These are phyloP conservation scores for Heteractis magnifica DNA, from an alignment of 92 coral and sea anemone genomes.

Conservation along the genomic window DNA sequence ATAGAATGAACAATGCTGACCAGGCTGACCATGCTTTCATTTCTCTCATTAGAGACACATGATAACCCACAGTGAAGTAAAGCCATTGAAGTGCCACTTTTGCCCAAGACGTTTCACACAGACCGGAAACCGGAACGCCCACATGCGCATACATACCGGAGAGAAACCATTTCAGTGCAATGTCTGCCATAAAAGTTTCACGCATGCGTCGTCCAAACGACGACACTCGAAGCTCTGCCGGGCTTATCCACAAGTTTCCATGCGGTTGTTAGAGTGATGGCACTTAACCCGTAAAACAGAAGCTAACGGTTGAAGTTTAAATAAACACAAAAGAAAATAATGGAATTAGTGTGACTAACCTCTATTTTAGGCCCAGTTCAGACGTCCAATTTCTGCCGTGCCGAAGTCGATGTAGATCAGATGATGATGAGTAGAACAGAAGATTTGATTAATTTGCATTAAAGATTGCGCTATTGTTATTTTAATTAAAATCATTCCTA, in stretches of 20 bases:
- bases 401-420: too few relatives aligned
- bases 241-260: too few relatives aligned
- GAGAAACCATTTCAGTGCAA: background rate
- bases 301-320: too few relatives aligned
- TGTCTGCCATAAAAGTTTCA: background rate
- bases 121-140: background rate
- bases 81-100: background rate
- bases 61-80: background rate
- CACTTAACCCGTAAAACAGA: too few relatives aligned
- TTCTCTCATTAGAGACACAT: background rate
- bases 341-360: too few relatives aligned
- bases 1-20: too few relatives aligned
- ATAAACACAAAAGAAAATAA: too few relatives aligned
- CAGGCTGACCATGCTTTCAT: background rate
- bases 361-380: too few relatives aligned
- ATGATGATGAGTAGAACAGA: too few relatives aligned
- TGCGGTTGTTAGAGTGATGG: too few relatives aligned
- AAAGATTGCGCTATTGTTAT: background rate
- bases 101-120: background rate
- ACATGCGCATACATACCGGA: slow-evolving; percentile 2
- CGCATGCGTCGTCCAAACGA: slow-evolving; percentile 1
- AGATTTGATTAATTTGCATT: too few relatives aligned
- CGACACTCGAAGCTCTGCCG: background rate
- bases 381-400: too few relatives aligned
- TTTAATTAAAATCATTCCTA: background rate